Conservation (phyloP, 1,140 invertebrate genomes). For the Drosophila ogumai region DNA sequence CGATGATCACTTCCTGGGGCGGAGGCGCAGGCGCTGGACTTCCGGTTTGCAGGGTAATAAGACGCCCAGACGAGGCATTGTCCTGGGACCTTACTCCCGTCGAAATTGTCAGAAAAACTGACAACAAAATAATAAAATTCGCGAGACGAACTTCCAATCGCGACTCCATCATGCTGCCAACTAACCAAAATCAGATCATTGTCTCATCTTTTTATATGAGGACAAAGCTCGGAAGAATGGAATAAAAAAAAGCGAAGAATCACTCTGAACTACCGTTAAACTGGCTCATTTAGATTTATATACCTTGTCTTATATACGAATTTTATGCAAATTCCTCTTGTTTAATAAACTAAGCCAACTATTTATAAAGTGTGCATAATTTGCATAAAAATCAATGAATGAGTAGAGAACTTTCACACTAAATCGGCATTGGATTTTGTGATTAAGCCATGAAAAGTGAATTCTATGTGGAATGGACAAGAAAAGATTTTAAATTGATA, state of each 20-base stretch:
- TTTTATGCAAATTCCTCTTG: constrained; percentile 39
- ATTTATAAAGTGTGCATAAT: constrained; percentile 36
- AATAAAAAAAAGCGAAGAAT: constrained; percentile 3
- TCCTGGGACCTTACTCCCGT: background rate
- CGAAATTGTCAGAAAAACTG: background rate
- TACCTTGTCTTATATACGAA: constrained; percentile 6
- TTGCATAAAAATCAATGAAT: constrained; percentile 58
- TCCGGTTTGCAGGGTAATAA: constrained; percentile 29
- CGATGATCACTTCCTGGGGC: constrained; percentile 40
- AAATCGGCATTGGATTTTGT: constrained; percentile 6
- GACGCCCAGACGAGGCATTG: constrained; percentile 16
- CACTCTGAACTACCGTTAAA: constrained; percentile 43
- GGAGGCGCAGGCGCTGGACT: constrained; percentile 33
- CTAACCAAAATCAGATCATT: constrained; percentile 37
- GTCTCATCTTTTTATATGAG: constrained; percentile 34
- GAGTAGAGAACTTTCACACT: constrained; percentile 48
- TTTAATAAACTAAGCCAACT: constrained; percentile 47
- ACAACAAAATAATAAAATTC: constrained; percentile 3
- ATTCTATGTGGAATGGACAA: constrained; percentile 12
- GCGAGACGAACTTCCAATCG: constrained; percentile 9
- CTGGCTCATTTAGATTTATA: constrained; percentile 43
- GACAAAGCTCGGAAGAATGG: constrained; percentile 6
- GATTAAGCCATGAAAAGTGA: constrained; percentile 47
- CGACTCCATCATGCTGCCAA: constrained; percentile 48
- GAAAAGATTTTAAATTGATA: background rate